Evolutionary conservation across 1,140 invertebrate species (phyloP).

Genomic region (Triops longicaudatus): DNA sequence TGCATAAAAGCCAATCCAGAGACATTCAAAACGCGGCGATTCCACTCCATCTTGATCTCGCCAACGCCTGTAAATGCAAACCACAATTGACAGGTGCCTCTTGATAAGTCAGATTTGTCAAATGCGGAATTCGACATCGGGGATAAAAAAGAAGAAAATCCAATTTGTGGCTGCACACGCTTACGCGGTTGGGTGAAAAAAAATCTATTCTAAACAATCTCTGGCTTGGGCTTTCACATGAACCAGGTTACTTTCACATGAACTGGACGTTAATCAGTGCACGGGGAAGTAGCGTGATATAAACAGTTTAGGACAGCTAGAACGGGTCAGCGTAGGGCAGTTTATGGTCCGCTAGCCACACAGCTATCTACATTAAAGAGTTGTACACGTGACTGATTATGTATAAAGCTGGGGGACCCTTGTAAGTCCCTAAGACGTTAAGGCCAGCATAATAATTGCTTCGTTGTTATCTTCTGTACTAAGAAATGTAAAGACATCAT

Average conservation of each 20-base stretch:
- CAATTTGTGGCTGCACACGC: neutral
- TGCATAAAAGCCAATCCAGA: neutral
- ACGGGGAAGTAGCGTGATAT: too few species aligned
- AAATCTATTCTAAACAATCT: neutral
- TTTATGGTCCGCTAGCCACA: neutral
- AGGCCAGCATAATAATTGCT: too few species aligned
- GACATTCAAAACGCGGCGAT: constrained; percentile 5
- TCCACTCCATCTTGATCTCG: constrained; percentile 1
- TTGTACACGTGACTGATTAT: too few species aligned
- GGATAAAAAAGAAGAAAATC: neutral
- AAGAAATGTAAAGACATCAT: constrained; percentile 6
- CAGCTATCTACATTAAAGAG: neutral
- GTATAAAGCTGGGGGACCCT: too few species aligned
- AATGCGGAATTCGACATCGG: neutral
- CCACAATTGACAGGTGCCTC: constrained; percentile 14
- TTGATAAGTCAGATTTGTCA: constrained; percentile 11
- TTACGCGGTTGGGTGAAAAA: neutral
- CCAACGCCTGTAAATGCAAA: neutral
- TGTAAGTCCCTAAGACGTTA: too few species aligned
- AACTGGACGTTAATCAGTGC: too few species aligned
- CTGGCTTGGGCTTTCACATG: too few species aligned
- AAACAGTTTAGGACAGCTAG: too few species aligned
- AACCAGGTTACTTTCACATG: too few species aligned
- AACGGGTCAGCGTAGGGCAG: neutral
- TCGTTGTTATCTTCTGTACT: neutral